Conservation (phyloP, 1,140 invertebrate species). For the Heliconius eleuchia region DNA sequence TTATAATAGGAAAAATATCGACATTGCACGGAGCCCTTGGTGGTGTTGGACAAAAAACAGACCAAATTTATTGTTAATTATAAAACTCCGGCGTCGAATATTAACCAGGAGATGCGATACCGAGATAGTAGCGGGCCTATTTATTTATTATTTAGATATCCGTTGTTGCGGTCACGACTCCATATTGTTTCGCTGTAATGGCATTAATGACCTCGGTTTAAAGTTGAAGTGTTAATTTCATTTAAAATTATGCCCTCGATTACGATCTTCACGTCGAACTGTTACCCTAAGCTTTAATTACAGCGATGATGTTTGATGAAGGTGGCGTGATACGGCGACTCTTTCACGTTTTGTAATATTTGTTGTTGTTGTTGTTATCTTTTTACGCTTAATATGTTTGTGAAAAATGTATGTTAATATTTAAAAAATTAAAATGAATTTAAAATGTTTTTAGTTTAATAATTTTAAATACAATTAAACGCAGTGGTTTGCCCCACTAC, state of each 20-base stretch:
- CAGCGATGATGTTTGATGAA: slow-evolving; percentile 62
- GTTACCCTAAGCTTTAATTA: slow-evolving; percentile 77
- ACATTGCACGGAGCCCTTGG: slow-evolving; percentile 56
- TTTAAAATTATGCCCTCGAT: slow-evolving; percentile 79
- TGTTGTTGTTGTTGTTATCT: background rate
- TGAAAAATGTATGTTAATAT: background rate
- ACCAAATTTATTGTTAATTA: slow-evolving; percentile 81
- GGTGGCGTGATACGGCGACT: slow-evolving; percentile 44
- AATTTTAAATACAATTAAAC: too few relatives aligned
- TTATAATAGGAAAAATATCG: slow-evolving; percentile 75
- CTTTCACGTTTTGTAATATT: slow-evolving; percentile 35
- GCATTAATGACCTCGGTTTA: slow-evolving; percentile 79
- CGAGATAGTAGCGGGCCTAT: slow-evolving; percentile 72
- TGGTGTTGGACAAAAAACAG: slow-evolving; percentile 69
- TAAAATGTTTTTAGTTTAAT: too few relatives aligned
- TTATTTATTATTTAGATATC: slow-evolving; percentile 82
- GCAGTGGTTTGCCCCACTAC: too few relatives aligned
- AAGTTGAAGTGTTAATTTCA: slow-evolving; percentile 82
- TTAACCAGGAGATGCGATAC: slow-evolving; percentile 74
- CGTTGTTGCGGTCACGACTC: slow-evolving; percentile 77
- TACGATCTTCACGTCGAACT: slow-evolving; percentile 76
- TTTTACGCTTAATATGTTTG: background rate
- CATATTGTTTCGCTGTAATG: slow-evolving; percentile 79
- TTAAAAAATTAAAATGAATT: too few relatives aligned
- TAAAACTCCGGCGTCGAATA: slow-evolving; percentile 75